Conservation (phyloP, 1,140 invertebrate genomes). For the Anoplophora glabripennis region DNA sequence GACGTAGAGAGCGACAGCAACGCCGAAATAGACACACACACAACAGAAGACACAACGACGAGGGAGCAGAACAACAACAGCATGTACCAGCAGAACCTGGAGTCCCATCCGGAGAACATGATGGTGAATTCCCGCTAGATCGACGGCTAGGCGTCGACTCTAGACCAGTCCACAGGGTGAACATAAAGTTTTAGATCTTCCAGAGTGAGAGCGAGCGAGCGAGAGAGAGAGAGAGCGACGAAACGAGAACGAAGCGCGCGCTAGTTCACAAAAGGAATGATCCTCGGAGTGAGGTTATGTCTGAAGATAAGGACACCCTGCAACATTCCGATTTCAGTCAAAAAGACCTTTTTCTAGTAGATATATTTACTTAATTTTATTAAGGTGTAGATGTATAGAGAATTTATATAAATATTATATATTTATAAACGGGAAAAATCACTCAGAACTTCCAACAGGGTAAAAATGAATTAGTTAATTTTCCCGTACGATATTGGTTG, state of each 20-base stretch:
- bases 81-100: slow-evolving; percentile 45
- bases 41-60: slow-evolving; percentile 26
- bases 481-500: no score
- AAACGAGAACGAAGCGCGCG: background rate
- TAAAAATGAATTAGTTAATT: background rate
- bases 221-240: background rate
- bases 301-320: background rate
- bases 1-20: slow-evolving; percentile 45
- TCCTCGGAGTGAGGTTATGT: background rate
- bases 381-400: background rate
- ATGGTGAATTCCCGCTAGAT: slow-evolving; percentile 33
- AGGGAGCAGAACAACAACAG: slow-evolving; percentile 46
- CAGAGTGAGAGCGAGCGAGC: background rate
- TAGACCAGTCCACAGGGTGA: no score
- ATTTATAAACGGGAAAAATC: slow-evolving; percentile 3
- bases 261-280: background rate
- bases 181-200: no score
- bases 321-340: background rate
- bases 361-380: background rate
- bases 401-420: slow-evolving; percentile 12
- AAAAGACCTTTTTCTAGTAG: background rate
- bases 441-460: background rate
- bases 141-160: background rate
- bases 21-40: slow-evolving; percentile 38
- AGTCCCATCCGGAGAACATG: slow-evolving; percentile 37